These are phyloP conservation scores for Acyrthosiphon pisum DNA, from an alignment of 1,140 invertebrate species.

Conservation along the genomic window DNA sequence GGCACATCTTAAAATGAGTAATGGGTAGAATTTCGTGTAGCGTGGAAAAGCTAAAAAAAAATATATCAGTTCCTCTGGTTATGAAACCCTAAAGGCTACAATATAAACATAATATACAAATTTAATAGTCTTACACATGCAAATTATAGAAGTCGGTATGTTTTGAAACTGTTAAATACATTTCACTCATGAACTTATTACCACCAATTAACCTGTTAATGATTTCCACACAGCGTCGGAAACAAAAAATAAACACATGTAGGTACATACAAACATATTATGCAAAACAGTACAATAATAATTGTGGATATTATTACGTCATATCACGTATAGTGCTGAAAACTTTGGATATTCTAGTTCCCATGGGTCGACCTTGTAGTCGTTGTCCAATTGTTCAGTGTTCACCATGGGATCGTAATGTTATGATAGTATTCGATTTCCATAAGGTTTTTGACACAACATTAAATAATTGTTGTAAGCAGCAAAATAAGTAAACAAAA, in stretches of 20 bases:
- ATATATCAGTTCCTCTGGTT: background rate
- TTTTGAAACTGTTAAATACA: constrained; percentile 25
- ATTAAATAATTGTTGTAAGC: background rate
- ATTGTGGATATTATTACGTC: constrained; percentile 16
- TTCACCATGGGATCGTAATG: constrained; percentile 37
- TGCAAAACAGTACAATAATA: constrained; percentile 44
- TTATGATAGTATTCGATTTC: constrained; percentile 25
- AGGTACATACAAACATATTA: background rate
- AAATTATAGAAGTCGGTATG: background rate
- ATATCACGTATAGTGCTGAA: constrained; percentile 18
- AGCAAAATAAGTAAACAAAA: background rate
- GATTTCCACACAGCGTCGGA: constrained; percentile 9
- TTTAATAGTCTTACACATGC: background rate
- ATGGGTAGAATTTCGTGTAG: background rate
- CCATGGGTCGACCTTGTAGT: constrained; percentile 41
- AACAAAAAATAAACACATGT: background rate
- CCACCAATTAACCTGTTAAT: constrained; percentile 32
- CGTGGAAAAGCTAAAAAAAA: background rate
- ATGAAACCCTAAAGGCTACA: background rate
- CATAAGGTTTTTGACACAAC: constrained; percentile 43
- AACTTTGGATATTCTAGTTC: constrained; percentile 19
- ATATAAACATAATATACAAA: background rate
- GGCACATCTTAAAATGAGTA: background rate
- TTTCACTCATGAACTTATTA: background rate
- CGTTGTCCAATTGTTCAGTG: constrained; percentile 29